Evolutionary conservation across 2,797 vertebrate genomes (phyloP).

Genomic region (Sebastes umbrosus): DNA sequence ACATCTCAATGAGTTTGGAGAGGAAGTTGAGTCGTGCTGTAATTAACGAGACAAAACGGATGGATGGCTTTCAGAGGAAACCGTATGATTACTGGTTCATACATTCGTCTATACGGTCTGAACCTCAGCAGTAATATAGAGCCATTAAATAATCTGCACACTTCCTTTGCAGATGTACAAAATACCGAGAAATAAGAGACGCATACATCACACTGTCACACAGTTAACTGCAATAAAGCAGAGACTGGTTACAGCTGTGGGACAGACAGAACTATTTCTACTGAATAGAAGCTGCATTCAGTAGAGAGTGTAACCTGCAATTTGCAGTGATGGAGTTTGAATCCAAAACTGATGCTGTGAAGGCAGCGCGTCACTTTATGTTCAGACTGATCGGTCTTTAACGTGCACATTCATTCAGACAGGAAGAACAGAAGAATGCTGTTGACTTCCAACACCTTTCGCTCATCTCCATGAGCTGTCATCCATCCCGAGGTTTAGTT

Average conservation of each 20-base stretch:
- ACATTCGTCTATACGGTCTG: not conserved
- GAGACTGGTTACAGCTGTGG: not conserved
- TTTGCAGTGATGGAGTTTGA: not conserved
- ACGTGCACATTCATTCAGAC: not conserved
- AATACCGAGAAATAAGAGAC: not conserved
- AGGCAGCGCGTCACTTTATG: not conserved
- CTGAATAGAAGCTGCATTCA: not conserved
- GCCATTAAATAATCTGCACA: not conserved
- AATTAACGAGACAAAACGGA: not conserved
- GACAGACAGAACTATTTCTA: not conserved
- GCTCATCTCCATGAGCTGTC: not conserved
- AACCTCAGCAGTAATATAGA: not conserved
- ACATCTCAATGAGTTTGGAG: not conserved
- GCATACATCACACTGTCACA: not conserved
- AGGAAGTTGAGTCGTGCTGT: conserved; percentile 12
- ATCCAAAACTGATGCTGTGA: not conserved
- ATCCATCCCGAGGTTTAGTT: not conserved
- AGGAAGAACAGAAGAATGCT: not conserved
- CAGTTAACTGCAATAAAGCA: not conserved
- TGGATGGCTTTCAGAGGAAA: not conserved
- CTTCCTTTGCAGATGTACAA: not conserved
- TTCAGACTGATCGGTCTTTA: not conserved
- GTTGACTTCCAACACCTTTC: not conserved
- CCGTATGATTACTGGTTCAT: not conserved
- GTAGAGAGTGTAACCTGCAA: not conserved